Evolutionary conservation across 2,888 invertebrate genomes (phyloP), one percentile per base, ranked within the genome.

Genomic region (Rhagonycha lutea): DNA sequence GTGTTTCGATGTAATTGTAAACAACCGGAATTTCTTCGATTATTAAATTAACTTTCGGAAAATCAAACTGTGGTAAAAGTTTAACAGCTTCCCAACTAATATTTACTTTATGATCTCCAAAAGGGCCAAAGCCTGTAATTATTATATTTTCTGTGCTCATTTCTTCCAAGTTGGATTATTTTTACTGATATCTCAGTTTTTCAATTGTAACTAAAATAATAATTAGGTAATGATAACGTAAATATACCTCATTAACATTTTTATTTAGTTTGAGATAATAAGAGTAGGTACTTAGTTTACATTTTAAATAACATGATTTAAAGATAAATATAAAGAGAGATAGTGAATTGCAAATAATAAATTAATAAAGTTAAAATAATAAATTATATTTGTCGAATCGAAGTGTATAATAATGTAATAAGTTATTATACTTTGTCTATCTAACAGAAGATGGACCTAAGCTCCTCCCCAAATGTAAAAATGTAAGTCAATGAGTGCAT

Each of bases 21-120:
- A 90, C 91, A n/a, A 95, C 94, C 0, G 94, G 92, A 76, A 94
- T 88, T 87, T 94, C 91, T 80, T 91, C 85, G 73, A 89, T 88
- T 7, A 93, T 87, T 61, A 94, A 83, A 78, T 90, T 89, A 23
- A 91, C 84, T 62, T 89, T 86, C 81, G 90, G 89, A n/a, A 91
- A 84, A 79, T 89, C 86, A 61, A 89, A 86, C 79, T 91, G 89
- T 69, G 90, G 89, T 81, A 94, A 88, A 72, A 91, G 84, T 84
- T 92, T 92, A 0, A 95, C 96, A 4, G 93, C 92, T 85, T 94
- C 93, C 95, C 96, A 96, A 85, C 96, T 96, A 0, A 96, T 93
- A 86, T 96, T 96, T 10, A 94, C 88, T 24, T 88, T 87, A 84
- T 96, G 93, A 61, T 88, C 88, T 8, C 89, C 86, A 87, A 96